Percentiles rank a stretch among this genome's conserved stretches.
Conservation (phyloP, 92 coral and sea anemone genomes). For the Montipora capitata region DNA sequence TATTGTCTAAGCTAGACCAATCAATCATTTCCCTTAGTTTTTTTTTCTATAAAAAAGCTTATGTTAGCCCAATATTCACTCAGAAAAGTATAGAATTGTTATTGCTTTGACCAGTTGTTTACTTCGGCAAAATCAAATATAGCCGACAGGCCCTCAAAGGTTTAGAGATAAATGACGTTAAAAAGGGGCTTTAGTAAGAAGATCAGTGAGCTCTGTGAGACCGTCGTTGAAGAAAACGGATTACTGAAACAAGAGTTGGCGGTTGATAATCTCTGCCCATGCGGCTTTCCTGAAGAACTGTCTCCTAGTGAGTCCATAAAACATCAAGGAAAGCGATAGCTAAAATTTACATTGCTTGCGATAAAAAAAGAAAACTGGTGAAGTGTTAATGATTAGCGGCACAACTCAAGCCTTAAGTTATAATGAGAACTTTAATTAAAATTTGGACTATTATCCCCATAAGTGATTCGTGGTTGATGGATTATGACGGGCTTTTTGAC, state of each 20-base stretch:
- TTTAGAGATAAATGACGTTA: background rate
- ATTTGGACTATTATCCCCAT: conserved; percentile 10
- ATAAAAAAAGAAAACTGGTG: conserved; percentile 15
- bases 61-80: too few species aligned
- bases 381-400: background rate
- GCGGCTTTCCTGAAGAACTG: conserved; percentile 39
- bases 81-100: too few species aligned
- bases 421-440: conserved; percentile 29
- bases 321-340: conserved; percentile 14
- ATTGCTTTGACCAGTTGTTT: too few species aligned
- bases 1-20: too few species aligned
- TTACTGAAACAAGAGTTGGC: too few species aligned
- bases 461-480: background rate
- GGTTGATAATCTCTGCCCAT: background rate
- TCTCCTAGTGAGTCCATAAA: background rate
- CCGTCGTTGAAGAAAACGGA: too few species aligned
- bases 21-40: too few species aligned
- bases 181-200: background rate
- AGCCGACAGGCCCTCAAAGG: background rate
- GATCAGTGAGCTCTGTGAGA: background rate
- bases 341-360: background rate
- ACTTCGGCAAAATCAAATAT: too few species aligned
- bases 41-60: too few species aligned
- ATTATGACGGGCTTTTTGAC: background rate
- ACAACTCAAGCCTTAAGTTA: background rate